These are phyloP conservation scores for Mythimna lalbum DNA, from an alignment of 2,888 invertebrate genomes.

Conservation along the genomic window DNA sequence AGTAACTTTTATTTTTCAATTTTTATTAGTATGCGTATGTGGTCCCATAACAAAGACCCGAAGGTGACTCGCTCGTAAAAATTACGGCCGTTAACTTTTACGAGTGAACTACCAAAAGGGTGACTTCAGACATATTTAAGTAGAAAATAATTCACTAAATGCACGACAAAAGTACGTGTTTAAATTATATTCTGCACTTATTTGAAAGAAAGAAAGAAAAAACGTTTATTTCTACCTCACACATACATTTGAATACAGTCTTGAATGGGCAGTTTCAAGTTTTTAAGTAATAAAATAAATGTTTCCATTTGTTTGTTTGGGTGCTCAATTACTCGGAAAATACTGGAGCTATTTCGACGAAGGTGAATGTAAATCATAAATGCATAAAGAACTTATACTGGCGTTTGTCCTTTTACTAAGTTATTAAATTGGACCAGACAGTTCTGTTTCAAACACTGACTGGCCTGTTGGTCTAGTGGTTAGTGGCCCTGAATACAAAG, in stretches of 20 bases:
- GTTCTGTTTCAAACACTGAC: no score
- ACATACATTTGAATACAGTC: slow-evolving; percentile 46
- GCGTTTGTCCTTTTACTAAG: not conserved
- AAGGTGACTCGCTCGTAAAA: slow-evolving; percentile 65
- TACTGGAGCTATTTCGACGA: slow-evolving; percentile 44
- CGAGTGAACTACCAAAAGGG: slow-evolving; percentile 59
- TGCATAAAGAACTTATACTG: slow-evolving; percentile 12
- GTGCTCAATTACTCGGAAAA: slow-evolving; percentile 56
- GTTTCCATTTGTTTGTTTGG: slow-evolving; percentile 46
- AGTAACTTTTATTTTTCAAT: slow-evolving; percentile 25
- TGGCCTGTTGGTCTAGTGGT: no score
- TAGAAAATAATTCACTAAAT: slow-evolving; percentile 65
- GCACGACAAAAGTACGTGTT: slow-evolving; percentile 41
- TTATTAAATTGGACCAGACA: not conserved
- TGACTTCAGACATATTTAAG: slow-evolving; percentile 52
- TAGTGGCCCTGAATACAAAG: no score
- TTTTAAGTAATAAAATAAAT: slow-evolving; percentile 42
- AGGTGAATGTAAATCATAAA: slow-evolving; percentile 32
- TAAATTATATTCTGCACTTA: slow-evolving; percentile 43
- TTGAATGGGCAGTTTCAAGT: slow-evolving; percentile 39
- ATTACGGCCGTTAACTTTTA: slow-evolving; percentile 67
- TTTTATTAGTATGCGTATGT: slow-evolving; percentile 45
- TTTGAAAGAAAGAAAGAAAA: no score
- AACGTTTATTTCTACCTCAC: no score
- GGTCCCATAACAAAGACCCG: slow-evolving; percentile 49